Percentiles rank a stretch among this genome's conserved stretches.
These are phyloP conservation scores for Drosophila colorata DNA, from an alignment of 2,888 invertebrate species.

Conservation along the genomic window DNA sequence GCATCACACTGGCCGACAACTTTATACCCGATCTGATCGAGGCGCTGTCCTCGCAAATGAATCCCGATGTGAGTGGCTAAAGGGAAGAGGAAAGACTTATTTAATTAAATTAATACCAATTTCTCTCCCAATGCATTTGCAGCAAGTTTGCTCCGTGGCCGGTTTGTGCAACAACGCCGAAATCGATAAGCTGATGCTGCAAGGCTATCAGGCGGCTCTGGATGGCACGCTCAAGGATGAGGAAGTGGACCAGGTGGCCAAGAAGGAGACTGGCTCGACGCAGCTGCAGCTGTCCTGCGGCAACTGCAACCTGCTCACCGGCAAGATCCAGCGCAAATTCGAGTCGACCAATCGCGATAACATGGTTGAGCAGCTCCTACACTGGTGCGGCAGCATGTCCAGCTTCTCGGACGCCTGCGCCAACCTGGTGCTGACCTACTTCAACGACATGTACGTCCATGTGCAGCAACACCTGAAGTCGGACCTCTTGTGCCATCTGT, in stretches of 20 bases:
- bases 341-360: conserved; percentile 81
- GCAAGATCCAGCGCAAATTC: conserved; percentile 81
- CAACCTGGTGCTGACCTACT: conserved; percentile 90
- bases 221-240: conserved; percentile 65
- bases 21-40: conserved; percentile 95
- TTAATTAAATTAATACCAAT: neutral
- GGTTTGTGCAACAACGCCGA: conserved; percentile 93
- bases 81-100: neutral
- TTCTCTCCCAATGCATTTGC: conserved; percentile 16
- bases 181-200: conserved; percentile 88
- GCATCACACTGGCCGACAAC: conserved; percentile 92
- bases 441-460: conserved; percentile 89
- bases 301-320: conserved; percentile 82
- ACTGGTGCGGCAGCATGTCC: conserved; percentile 89
- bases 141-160: conserved; percentile 93
- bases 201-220: conserved; percentile 56
- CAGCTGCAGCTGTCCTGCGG: conserved; percentile 75
- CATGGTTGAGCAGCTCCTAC: conserved; percentile 83
- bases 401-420: conserved; percentile 93
- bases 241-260: conserved; percentile 24
- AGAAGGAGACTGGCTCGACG: conserved; percentile 13
- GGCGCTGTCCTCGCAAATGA: conserved; percentile 95
- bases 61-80: conserved; percentile 88
- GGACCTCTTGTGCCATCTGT: conserved; percentile 90
- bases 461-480: conserved; percentile 88